Conservation (phyloP, 2,113 vertebrate genomes). For the Diadophis punctatus region DNA sequence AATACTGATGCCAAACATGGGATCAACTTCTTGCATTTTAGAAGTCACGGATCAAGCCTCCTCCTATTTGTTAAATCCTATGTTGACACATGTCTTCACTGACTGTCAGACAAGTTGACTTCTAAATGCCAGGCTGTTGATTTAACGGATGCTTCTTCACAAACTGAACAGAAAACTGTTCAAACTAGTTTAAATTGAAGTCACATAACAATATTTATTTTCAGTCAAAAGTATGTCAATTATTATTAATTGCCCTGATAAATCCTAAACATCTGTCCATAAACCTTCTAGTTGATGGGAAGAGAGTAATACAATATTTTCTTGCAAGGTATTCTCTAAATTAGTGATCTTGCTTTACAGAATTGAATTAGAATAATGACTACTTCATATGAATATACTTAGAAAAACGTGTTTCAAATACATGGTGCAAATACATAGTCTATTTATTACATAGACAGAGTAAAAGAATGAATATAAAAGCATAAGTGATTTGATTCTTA, state of each 20-base stretch:
- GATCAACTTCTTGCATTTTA: not conserved
- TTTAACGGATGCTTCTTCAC: constrained; percentile 18
- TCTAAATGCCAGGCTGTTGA: constrained; percentile 7
- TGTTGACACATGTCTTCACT: not conserved
- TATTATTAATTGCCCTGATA: not conserved
- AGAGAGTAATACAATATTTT: not conserved
- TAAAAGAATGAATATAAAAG: not conserved
- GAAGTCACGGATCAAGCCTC: not conserved
- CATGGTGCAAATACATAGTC: not conserved
- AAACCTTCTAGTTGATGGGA: not conserved
- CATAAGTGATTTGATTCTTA: not conserved
- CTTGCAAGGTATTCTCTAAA: not conserved
- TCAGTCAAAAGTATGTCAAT: not conserved
- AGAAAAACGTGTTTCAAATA: not conserved
- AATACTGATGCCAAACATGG: not conserved
- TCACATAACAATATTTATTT: not conserved
- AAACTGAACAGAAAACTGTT: constrained; percentile 7
- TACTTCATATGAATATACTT: not conserved
- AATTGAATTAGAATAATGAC: not conserved
- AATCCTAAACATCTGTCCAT: not conserved
- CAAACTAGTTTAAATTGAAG: not conserved
- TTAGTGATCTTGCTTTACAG: not conserved
- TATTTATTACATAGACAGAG: not conserved
- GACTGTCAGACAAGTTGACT: not conserved
- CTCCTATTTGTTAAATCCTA: not conserved